Conservation (phyloP, 2,888 invertebrate species). For the Drosophila kambysellisi region DNA sequence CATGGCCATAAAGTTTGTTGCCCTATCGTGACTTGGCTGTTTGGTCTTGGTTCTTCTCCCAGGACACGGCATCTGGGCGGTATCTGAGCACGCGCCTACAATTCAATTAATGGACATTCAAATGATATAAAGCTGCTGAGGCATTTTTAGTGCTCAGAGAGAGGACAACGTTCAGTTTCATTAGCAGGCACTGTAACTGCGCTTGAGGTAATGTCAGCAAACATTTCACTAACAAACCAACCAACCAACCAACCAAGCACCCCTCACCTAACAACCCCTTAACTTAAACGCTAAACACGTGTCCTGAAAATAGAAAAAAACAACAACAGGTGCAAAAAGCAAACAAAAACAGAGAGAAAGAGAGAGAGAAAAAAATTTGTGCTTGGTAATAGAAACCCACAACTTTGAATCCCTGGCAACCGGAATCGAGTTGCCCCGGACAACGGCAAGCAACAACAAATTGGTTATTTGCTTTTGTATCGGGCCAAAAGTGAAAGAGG, state of each 20-base stretch:
- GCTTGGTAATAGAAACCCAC: constrained; percentile 42
- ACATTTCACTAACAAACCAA: constrained; percentile 8
- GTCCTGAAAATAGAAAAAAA: constrained; percentile 17
- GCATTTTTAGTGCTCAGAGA: constrained; percentile 72
- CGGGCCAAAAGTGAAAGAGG: constrained; percentile 63
- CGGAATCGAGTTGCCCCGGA: constrained; percentile 44
- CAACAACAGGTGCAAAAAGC: constrained; percentile 72
- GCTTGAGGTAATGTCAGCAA: constrained; percentile 55
- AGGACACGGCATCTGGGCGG: background rate
- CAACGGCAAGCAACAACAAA: constrained; percentile 62
- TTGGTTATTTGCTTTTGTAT: constrained; percentile 25
- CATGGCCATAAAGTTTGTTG: constrained; percentile 52
- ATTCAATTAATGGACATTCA: constrained; percentile 81
- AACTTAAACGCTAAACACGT: constrained; percentile 35
- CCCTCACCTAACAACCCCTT: background rate
- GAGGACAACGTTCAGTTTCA: constrained; percentile 50
- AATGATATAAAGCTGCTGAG: constrained; percentile 76
- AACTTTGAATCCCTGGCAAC: constrained; percentile 54
- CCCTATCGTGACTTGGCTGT: constrained; percentile 27
- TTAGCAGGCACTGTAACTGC: constrained; percentile 60
- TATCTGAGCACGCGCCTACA: constrained; percentile 63
- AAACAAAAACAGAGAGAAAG: constrained; percentile 15
- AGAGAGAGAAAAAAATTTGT: background rate
- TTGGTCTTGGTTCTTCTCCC: constrained; percentile 6
- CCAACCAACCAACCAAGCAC: background rate